Conservation (phyloP, 2,113 vertebrate genomes). For the Urocitellus parryii region DNA sequence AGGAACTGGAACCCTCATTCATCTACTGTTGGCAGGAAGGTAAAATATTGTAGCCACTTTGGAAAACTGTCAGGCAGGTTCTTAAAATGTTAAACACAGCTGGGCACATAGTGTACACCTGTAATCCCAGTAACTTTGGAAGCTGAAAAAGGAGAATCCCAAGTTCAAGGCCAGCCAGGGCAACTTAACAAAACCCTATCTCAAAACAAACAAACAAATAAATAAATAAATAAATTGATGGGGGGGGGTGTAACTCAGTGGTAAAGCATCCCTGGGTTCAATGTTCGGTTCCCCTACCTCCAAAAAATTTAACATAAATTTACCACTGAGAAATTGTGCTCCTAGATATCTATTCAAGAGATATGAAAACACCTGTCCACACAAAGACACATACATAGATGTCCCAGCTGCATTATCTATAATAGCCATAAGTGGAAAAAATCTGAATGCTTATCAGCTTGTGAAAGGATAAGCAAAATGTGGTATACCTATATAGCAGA, state of each 20-base stretch:
- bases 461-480: not conserved
- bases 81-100: not conserved
- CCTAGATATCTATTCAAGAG: not conserved
- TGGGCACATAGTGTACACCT: too few relatives aligned
- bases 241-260: too few relatives aligned
- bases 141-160: too few relatives aligned
- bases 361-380: not conserved
- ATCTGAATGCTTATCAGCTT: not conserved
- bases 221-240: too few relatives aligned
- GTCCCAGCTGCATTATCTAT: not conserved
- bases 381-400: not conserved
- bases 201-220: too few relatives aligned
- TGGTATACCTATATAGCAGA: not conserved
- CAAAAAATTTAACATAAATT: not conserved
- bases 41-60: not conserved
- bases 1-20: not conserved
- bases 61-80: not conserved
- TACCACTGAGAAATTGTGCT: not conserved
- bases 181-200: too few relatives aligned
- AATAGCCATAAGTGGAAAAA: not conserved
- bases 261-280: too few relatives aligned
- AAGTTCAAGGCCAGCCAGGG: too few relatives aligned
- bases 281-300: too few relatives aligned
- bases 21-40: not conserved
- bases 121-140: too few relatives aligned